phyloP scores from a whole-genome alignment of 2,113 vertebrate species.

The Nyctibius bracteatus region DNA sequence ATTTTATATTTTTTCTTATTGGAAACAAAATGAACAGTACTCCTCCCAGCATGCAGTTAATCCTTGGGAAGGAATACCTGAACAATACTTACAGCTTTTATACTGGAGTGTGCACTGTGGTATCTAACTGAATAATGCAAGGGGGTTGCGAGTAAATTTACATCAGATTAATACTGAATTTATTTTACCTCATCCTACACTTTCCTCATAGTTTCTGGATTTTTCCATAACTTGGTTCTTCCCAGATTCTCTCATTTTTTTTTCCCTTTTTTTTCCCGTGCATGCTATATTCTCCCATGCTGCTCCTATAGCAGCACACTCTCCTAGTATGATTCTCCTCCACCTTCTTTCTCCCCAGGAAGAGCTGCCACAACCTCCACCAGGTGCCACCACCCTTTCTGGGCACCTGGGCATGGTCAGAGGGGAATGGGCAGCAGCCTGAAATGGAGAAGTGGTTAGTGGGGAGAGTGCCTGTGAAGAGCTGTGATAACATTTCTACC shows the following conservation, averaged over 20 bases:
- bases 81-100: background rate
- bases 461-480: background rate
- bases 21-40: background rate
- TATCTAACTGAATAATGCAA: background rate
- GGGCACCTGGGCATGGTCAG: background rate
- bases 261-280: background rate
- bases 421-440: background rate
- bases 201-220: background rate
- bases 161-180: background rate
- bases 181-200: background rate
- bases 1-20: too few species aligned
- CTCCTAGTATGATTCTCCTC: background rate
- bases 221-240: background rate
- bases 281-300: background rate
- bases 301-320: background rate
- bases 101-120: background rate
- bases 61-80: background rate
- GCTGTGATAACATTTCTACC: background rate
- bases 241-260: background rate
- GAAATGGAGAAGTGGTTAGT: background rate
- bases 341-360: background rate
- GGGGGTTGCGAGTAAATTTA: background rate
- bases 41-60: background rate
- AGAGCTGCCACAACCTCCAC: background rate
- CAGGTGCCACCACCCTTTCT: background rate